Percentiles rank a stretch among this genome's conserved stretches.
phyloP scores from a whole-genome alignment of 2,113 vertebrate species.

The Podarcis muralis region DNA sequence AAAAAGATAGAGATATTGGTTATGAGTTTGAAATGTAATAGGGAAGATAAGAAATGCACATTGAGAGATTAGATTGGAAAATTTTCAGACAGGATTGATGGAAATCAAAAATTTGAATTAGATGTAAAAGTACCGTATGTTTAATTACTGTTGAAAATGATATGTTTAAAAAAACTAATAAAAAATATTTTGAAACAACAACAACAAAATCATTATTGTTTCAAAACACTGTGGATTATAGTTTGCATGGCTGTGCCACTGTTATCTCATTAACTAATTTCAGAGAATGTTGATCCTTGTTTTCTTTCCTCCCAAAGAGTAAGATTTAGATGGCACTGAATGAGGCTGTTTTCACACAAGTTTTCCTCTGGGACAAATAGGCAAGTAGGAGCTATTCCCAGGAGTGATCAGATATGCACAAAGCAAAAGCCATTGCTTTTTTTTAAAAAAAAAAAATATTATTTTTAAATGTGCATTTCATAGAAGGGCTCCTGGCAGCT shows the following conservation, averaged over 20 bases:
- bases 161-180: too few species aligned
- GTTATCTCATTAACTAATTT: not conserved
- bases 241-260: not conserved
- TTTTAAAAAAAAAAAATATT: too few species aligned
- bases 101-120: too few species aligned
- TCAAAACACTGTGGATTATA: not conserved
- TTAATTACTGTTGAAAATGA: too few species aligned
- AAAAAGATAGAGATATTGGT: too few species aligned
- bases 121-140: too few species aligned
- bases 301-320: not conserved
- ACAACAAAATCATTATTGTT: not conserved
- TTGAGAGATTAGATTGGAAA: too few species aligned
- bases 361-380: not conserved
- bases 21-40: too few species aligned
- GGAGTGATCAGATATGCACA: not conserved
- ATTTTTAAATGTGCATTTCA: not conserved
- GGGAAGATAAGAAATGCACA: too few species aligned
- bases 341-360: not conserved
- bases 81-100: too few species aligned
- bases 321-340: not conserved
- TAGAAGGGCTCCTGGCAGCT: not conserved
- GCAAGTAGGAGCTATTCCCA: not conserved
- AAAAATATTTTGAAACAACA: too few species aligned
- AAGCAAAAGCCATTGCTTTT: not conserved
- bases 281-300: rapidly evolving